Conservation (phyloP, 2,113 vertebrate species). For the Triplophysa tibetana region DNA sequence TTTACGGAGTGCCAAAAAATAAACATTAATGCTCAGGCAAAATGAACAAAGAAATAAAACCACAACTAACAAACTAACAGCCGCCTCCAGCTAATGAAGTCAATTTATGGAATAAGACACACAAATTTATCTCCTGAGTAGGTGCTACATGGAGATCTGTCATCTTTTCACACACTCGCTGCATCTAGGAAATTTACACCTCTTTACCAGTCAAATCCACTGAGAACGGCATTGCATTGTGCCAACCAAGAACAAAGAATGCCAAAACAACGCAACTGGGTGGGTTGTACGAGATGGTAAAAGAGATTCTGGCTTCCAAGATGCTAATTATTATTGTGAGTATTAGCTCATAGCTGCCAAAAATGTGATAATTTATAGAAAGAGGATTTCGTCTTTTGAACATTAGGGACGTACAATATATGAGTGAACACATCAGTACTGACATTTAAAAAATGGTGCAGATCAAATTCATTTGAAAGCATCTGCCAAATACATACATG, state of each 20-base stretch:
- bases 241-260: conserved; percentile 67
- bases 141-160: conserved; percentile 30
- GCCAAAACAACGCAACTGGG: conserved; percentile 56
- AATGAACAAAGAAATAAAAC: conserved; percentile 20
- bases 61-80: conserved; percentile 28
- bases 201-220: conserved; percentile 72
- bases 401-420: background rate
- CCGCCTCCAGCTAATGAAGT: conserved; percentile 23
- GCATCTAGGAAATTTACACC: conserved; percentile 63
- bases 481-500: too few relatives aligned
- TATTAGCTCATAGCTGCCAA: background rate
- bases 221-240: conserved; percentile 59
- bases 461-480: too few relatives aligned
- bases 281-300: background rate
- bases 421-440: background rate
- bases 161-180: conserved; percentile 48
- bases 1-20: background rate
- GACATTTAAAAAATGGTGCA: too few relatives aligned
- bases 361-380: background rate
- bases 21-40: conserved; percentile 33
- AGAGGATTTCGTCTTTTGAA: background rate
- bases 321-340: background rate
- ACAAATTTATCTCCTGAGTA: conserved; percentile 15
- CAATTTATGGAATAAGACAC: conserved; percentile 20
- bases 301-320: conserved; percentile 10